Conservation (phyloP, 2,888 invertebrate genomes). For the Metopia argyrocephala region DNA sequence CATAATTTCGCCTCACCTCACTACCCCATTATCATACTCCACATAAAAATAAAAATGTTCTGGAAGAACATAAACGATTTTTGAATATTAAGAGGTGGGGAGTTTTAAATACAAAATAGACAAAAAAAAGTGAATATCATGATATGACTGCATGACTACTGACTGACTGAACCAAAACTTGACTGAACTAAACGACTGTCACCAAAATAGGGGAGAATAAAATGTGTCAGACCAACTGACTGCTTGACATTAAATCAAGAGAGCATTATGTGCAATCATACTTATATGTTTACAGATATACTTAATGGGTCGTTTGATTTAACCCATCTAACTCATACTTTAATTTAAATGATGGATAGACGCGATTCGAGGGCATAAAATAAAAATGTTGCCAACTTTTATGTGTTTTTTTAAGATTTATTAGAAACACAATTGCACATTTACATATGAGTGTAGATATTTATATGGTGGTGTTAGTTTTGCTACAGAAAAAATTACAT, state of each 20-base stretch:
- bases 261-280: neutral
- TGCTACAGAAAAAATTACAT: neutral
- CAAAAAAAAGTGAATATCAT: slow-evolving; percentile 36
- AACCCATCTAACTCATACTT: slow-evolving; percentile 38
- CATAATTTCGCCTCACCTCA: neutral
- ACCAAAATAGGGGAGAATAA: neutral
- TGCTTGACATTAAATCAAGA: slow-evolving; percentile 5
- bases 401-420: neutral
- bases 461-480: neutral
- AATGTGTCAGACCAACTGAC: neutral
- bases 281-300: neutral
- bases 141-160: slow-evolving; percentile 55
- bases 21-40: neutral
- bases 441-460: neutral
- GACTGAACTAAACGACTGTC: slow-evolving; percentile 36
- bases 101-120: neutral
- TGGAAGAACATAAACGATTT: neutral
- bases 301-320: slow-evolving; percentile 30
- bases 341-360: slow-evolving; percentile 32
- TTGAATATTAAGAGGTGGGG: slow-evolving; percentile 1
- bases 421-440: neutral
- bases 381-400: slow-evolving; percentile 49
- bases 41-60: neutral
- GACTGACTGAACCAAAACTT: slow-evolving; percentile 56
- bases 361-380: slow-evolving; percentile 34